Conservation (phyloP, 1,140 invertebrate species). For the Musca domestica region DNA sequence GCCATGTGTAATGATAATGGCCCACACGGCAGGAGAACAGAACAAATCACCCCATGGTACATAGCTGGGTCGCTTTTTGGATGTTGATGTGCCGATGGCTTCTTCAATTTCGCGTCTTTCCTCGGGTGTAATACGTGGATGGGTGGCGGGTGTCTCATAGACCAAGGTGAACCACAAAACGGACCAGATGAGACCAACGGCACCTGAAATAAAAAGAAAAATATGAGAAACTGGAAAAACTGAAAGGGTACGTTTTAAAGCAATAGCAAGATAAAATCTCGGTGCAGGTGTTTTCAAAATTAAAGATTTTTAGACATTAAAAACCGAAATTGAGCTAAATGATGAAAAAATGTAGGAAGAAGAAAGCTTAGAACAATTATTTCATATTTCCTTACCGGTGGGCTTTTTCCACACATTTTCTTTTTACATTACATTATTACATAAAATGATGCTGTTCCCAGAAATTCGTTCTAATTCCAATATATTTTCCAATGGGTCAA, state of each 20-base stretch:
- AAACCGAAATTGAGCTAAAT: not conserved
- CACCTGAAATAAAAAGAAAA: slow-evolving; percentile 43
- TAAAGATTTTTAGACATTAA: no score
- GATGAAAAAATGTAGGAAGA: no score
- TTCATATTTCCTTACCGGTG: no score
- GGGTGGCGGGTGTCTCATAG: slow-evolving; percentile 79
- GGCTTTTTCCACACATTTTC: no score
- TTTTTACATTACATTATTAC: no score
- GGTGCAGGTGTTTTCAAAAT: not conserved
- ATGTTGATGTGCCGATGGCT: slow-evolving; percentile 62
- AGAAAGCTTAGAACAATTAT: no score
- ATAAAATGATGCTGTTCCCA: no score
- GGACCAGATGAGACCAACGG: slow-evolving; percentile 77
- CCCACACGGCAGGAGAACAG: slow-evolving; percentile 83
- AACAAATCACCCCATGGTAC: slow-evolving; percentile 82
- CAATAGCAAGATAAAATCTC: not conserved
- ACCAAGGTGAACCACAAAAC: slow-evolving; percentile 80
- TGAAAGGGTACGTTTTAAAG: not conserved
- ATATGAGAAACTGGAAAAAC: not conserved
- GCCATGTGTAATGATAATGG: slow-evolving; percentile 85
- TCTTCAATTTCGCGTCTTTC: slow-evolving; percentile 81
- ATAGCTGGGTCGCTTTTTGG: slow-evolving; percentile 60
- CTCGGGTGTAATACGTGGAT: slow-evolving; percentile 78
- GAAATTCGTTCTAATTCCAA: no score
- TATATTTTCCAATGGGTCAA: no score